These are phyloP conservation scores for Chitala chitala DNA, from an alignment of 2,113 vertebrate species.

Conservation along the genomic window DNA sequence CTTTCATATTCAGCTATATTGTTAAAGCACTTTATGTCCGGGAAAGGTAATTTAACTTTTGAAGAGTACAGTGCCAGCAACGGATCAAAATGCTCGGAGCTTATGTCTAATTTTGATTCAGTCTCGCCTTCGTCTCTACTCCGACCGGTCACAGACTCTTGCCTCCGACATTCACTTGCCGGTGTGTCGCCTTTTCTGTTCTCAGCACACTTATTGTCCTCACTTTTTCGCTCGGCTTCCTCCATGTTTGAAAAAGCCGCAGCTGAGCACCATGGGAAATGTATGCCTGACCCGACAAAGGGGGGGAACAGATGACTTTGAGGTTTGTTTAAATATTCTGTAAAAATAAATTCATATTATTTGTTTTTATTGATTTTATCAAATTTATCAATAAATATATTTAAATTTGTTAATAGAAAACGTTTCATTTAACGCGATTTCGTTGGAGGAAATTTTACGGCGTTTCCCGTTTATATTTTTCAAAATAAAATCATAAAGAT, in stretches of 20 bases:
- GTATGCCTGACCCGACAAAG: background rate
- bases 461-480: too few species aligned
- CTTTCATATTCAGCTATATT: conserved; percentile 85
- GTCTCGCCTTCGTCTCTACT: background rate
- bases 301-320: background rate
- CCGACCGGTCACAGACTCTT: background rate
- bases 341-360: background rate
- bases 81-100: conserved; percentile 79
- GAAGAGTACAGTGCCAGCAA: conserved; percentile 76
- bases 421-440: too few species aligned
- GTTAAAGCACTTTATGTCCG: conserved; percentile 79
- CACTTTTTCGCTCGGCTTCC: conserved; percentile 48
- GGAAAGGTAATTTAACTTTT: conserved; percentile 69
- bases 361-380: too few species aligned
- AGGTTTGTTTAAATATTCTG: background rate
- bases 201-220: conserved; percentile 2
- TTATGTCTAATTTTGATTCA: conserved; percentile 61
- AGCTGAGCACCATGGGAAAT: conserved; percentile 47
- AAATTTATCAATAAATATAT: too few species aligned
- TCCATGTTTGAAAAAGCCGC: conserved; percentile 72
- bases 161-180: too few species aligned
- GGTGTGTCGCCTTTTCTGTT: too few species aligned
- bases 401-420: too few species aligned
- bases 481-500: too few species aligned
- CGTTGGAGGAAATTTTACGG: too few species aligned